These are phyloP conservation scores for Xestia ashworthii DNA, from an alignment of 2,888 invertebrate species.

Conservation along the genomic window DNA sequence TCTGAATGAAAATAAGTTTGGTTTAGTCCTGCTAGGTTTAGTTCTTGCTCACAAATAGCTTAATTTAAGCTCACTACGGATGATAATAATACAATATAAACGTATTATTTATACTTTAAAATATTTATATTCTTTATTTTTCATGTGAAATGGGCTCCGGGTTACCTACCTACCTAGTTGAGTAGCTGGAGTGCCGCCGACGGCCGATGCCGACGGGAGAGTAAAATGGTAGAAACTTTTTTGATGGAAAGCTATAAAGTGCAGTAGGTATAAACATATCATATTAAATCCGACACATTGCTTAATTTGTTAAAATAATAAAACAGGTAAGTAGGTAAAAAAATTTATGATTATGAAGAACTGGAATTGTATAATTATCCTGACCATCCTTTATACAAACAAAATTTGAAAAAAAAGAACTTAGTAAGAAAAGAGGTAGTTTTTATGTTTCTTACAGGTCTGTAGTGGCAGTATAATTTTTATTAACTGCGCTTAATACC, in stretches of 20 bases:
- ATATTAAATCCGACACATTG: conserved; percentile 10
- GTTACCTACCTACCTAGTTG: too few relatives aligned
- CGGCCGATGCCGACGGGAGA: conserved; percentile 28
- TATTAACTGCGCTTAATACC: background rate
- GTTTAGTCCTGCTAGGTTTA: background rate
- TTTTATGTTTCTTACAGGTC: background rate
- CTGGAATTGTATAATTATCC: background rate
- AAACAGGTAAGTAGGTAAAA: background rate
- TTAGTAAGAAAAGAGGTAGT: background rate
- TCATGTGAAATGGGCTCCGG: background rate
- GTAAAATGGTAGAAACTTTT: conserved; percentile 29
- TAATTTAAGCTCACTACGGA: background rate
- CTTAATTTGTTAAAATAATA: background rate
- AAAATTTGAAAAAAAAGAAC: background rate
- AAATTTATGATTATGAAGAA: background rate
- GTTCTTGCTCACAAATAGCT: background rate
- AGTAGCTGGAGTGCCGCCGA: conserved; percentile 15
- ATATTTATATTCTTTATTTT: conserved; percentile 2
- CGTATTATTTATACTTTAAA: background rate
- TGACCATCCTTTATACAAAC: background rate
- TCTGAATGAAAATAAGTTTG: background rate
- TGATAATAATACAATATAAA: conserved; percentile 8
- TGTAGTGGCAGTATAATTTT: background rate
- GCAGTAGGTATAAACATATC: conserved; percentile 15
- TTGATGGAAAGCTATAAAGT: conserved; percentile 22